These are phyloP conservation scores for rat (Rattus norvegicus) DNA, from an alignment of 2,113 vertebrate genomes.

Conservation along the genomic window GRCr8 NC_086030.1:41666001-41666500, in stretches of 20 bases:
- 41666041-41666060: rapidly evolving
- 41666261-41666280: slow-evolving; percentile 93
- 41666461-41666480: neutral
- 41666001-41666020: neutral
- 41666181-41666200: slow-evolving; percentile 95
- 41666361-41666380: neutral
- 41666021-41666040: neutral
- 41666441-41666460: neutral
- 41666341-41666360: rapidly evolving
- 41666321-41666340: slow-evolving; percentile 93
- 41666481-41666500: neutral
- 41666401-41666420: neutral
- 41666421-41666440: neutral
- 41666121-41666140: rapidly evolving
- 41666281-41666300: slow-evolving; percentile 96
- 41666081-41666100: rapidly evolving
- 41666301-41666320: slow-evolving; percentile 96
- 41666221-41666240: slow-evolving; percentile 97
- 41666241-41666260: slow-evolving; percentile 98
- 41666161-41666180: slow-evolving; percentile 99
- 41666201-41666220: slow-evolving; percentile 96
- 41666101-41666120: rapidly evolving
- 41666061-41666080: neutral
- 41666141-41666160: slow-evolving; percentile 91
- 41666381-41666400: neutral